Conservation (phyloP, 2,113 vertebrate species). For the Peromyscus maniculatus region DNA sequence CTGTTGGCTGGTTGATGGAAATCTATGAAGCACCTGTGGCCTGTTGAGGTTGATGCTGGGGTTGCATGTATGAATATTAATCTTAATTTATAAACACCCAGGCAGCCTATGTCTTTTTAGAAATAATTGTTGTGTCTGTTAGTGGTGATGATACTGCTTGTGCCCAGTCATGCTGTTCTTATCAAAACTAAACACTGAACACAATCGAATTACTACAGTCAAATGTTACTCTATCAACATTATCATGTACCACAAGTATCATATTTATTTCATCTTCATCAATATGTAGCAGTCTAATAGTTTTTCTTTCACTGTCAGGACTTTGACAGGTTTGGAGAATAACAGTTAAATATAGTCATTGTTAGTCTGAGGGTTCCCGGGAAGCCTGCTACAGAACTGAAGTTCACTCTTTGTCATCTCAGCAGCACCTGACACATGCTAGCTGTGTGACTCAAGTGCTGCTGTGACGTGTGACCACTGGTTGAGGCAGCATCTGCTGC, state of each 20-base stretch:
- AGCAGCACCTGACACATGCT: background rate
- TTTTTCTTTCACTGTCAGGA: background rate
- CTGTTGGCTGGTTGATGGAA: background rate
- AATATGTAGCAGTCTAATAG: background rate
- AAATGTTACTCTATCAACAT: background rate
- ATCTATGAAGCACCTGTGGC: background rate
- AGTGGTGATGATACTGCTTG: background rate
- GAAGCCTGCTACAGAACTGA: background rate
- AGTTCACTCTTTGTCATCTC: background rate
- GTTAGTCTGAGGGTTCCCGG: background rate
- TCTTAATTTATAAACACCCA: background rate
- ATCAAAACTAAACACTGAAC: conserved; percentile 45
- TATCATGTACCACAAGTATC: background rate
- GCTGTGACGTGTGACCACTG: background rate
- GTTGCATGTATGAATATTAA: background rate
- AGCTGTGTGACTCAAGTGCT: background rate
- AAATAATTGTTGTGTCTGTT: conserved; percentile 11
- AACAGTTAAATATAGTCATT: background rate
- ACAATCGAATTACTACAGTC: background rate
- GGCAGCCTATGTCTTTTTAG: background rate
- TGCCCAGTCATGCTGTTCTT: background rate
- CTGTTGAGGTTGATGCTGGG: too few species aligned
- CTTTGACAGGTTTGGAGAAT: background rate
- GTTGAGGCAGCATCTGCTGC: background rate
- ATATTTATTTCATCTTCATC: background rate